Evolutionary conservation across 1,140 invertebrate genomes (phyloP).

Genomic region (Cyphomyrmex costatus): DNA sequence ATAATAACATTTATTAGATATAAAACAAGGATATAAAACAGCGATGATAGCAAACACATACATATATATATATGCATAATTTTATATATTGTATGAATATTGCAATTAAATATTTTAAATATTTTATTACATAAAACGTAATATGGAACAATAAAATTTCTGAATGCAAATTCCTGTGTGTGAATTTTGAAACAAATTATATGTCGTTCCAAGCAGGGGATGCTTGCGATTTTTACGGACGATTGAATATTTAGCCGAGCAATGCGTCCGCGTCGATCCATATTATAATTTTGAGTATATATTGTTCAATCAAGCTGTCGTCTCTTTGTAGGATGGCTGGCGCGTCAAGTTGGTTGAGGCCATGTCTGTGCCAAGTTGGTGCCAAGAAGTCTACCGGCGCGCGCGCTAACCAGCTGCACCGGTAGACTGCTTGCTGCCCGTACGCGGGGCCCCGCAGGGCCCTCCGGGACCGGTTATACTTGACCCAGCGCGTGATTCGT

Average conservation of each 20-base stretch:
- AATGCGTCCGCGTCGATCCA: neutral
- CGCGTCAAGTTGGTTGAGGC: slow-evolving; percentile 71
- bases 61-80: neutral
- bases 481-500: slow-evolving; percentile 78
- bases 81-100: neutral
- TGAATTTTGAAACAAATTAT: neutral
- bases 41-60: too few species aligned
- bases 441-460: slow-evolving; percentile 65
- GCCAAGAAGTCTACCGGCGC: slow-evolving; percentile 79
- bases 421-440: slow-evolving; percentile 79
- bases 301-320: neutral
- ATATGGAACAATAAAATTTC: neutral
- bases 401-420: slow-evolving; percentile 76
- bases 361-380: slow-evolving; percentile 81
- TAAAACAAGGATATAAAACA: too few species aligned
- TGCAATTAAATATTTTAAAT: neutral
- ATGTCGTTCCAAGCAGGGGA: neutral
- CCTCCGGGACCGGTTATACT: slow-evolving; percentile 80
- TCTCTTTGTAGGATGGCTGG: slow-evolving; percentile 47
- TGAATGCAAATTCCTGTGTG: neutral
- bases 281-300: slow-evolving; percentile 34
- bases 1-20: too few species aligned
- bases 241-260: neutral
- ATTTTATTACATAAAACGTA: neutral
- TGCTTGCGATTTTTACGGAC: neutral